phyloP scores from a whole-genome alignment of 2,113 vertebrate species.

The Atherinomorus stipes region DNA sequence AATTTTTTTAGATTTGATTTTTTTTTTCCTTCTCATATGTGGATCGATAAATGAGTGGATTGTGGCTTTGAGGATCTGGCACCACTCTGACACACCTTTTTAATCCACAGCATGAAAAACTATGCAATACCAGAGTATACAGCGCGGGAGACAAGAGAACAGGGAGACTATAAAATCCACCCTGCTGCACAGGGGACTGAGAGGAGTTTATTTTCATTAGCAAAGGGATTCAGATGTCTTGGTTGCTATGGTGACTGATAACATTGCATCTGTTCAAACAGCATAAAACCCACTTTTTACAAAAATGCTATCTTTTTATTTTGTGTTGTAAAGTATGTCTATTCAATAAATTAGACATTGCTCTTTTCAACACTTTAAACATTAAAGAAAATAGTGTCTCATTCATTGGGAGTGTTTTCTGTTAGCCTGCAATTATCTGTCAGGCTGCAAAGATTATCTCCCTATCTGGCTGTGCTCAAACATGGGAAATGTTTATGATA shows the following conservation, averaged over 20 bases:
- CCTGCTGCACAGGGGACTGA: not conserved
- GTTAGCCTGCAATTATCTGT: constrained; percentile 67
- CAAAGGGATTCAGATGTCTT: constrained; percentile 16
- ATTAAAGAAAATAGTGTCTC: constrained; percentile 16
- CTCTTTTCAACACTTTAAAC: constrained; percentile 37
- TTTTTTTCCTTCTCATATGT: constrained; percentile 7
- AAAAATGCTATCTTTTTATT: constrained; percentile 13
- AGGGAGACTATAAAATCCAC: constrained; percentile 21
- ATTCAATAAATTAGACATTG: not conserved
- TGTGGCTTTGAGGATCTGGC: constrained; percentile 58
- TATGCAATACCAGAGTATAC: constrained; percentile 42
- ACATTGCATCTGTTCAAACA: constrained; percentile 35
- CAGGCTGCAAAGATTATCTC: constrained; percentile 71
- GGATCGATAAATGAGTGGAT: constrained; percentile 71
- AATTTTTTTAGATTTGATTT: constrained; percentile 2
- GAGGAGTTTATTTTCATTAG: constrained; percentile 49
- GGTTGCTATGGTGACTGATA: constrained; percentile 54
- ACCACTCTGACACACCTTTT: constrained; percentile 63
- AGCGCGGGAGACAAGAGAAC: constrained; percentile 25
- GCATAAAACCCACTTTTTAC: constrained; percentile 9
- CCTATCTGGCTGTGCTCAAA: constrained; percentile 67
- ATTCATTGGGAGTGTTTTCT: constrained; percentile 40
- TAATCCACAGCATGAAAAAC: constrained; percentile 75
- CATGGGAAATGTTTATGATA: constrained; percentile 78
- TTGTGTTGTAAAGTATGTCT: constrained; percentile 8